Evolutionary conservation across 2,888 invertebrate genomes (phyloP), one percentile per base, ranked within the genome.

Genomic region (Clostera curtula): DNA sequence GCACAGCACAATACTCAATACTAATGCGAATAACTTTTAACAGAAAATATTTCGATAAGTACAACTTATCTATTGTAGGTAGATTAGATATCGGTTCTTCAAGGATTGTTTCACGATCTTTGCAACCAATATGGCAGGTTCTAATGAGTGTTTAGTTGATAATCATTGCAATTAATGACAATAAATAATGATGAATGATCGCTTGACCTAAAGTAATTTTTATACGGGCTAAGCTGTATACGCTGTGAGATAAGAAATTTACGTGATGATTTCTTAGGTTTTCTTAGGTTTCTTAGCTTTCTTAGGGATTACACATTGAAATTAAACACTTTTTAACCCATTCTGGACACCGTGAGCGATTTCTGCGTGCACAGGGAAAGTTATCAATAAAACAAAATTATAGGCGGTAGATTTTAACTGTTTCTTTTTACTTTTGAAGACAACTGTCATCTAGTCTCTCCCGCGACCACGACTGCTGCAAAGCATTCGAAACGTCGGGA

Each of bases 71-170:
- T 70, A 49, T 48, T 54, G 46, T 39, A 40, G 43, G n/a, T 57
- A 58, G 82, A 82, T 82, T 70, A 82, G 82, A 82, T 80, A 80
- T 62, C 50, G 59, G 44, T 42, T 44, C 44, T 62, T 72, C 70
- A 72, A 76, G 76, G 70, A 72, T 71, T 56, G 58, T 63, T 60
- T 66, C 57, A 57, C 43, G 34, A 39, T 25, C 37, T 32, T 24
- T 25, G 24, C 28, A 30, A 15, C 34, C 30, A 21, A 26, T 24
- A 24, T 31, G 25, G 30, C 22, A 26, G 24, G 12, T 18, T 31
- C 20, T 34, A 36, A 28, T 25, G 13, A 29, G 13, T 24, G 25
- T 10, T n/a, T 20, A 15, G 28, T 24, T 26, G 29, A 43, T 30
- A 31, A 37, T 37, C 19, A 28, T 34, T 43, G 38, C 35, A 43